phyloP scores from a whole-genome alignment of 2,797 vertebrate species.

The Myiotriccus ornatus region DNA sequence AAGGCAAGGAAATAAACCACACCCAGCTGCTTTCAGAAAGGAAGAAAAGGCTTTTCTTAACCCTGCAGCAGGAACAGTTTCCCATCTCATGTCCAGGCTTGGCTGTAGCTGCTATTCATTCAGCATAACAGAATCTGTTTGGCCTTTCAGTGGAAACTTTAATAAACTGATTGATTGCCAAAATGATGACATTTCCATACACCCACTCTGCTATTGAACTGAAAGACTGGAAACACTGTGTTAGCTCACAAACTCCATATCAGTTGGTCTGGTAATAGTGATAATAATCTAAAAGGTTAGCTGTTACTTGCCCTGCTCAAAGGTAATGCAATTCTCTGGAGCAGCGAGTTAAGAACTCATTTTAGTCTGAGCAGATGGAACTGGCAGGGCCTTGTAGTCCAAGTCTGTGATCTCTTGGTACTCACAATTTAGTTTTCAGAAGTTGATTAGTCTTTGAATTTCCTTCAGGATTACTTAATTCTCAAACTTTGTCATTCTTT shows the following conservation, averaged over 20 bases:
- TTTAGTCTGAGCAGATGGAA: not conserved
- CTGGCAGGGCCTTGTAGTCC: not conserved
- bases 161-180: conserved; percentile 62
- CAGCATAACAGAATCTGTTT: conserved; percentile 40
- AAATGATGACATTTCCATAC: conserved; percentile 63
- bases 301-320: not conserved
- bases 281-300: conserved; percentile 41
- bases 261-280: conserved; percentile 15
- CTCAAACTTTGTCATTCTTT: not conserved
- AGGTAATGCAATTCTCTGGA: not conserved
- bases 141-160: conserved; percentile 23
- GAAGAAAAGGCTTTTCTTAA: not conserved
- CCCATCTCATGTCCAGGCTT: not conserved
- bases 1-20: conserved; percentile 22
- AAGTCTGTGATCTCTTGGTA: not conserved
- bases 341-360: not conserved
- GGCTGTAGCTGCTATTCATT: conserved; percentile 28
- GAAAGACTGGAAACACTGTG: conserved; percentile 53
- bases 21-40: not conserved
- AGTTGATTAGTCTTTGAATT: not conserved
- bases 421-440: not conserved
- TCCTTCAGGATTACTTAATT: not conserved
- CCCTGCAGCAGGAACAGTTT: not conserved
- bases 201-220: conserved; percentile 56
- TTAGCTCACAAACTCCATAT: conserved; percentile 24